Percentiles rank a stretch among this genome's conserved stretches.
Conservation (phyloP, 1,140 invertebrate genomes). For the Cydia strobilella region DNA sequence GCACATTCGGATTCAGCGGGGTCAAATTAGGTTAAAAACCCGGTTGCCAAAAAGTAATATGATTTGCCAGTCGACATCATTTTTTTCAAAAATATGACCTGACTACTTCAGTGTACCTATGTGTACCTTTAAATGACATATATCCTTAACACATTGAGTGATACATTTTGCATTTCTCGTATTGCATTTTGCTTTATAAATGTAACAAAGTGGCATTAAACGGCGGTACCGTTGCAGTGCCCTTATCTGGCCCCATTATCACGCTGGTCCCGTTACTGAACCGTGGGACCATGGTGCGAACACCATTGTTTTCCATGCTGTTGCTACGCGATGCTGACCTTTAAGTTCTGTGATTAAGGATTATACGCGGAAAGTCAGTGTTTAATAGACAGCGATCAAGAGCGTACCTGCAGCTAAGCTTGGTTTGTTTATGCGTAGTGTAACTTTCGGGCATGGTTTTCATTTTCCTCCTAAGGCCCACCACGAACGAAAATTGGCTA, state of each 20-base stretch:
- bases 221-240: constrained; percentile 9
- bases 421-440: too few species aligned
- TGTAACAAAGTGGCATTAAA: background rate
- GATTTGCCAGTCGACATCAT: too few species aligned
- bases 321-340: background rate
- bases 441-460: too few species aligned
- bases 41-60: too few species aligned
- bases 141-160: background rate
- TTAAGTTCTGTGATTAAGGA: background rate
- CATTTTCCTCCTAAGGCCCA: too few species aligned
- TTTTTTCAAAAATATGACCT: too few species aligned
- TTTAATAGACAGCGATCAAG: background rate
- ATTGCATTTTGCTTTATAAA: constrained; percentile 7
- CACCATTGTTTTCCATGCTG: constrained; percentile 36
- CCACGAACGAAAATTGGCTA: too few species aligned
- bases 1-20: too few species aligned
- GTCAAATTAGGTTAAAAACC: too few species aligned
- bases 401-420: too few species aligned
- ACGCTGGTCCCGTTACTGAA: constrained; percentile 48
- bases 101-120: too few species aligned
- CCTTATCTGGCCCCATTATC: constrained; percentile 44
- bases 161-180: background rate
- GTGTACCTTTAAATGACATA: too few species aligned
- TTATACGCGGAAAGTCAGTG: background rate
- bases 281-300: constrained; percentile 45